Evolutionary conservation across 2,113 vertebrate genomes (phyloP), one percentile per base, ranked within the genome.

Genomic region (Mystacornis crossleyi): DNA sequence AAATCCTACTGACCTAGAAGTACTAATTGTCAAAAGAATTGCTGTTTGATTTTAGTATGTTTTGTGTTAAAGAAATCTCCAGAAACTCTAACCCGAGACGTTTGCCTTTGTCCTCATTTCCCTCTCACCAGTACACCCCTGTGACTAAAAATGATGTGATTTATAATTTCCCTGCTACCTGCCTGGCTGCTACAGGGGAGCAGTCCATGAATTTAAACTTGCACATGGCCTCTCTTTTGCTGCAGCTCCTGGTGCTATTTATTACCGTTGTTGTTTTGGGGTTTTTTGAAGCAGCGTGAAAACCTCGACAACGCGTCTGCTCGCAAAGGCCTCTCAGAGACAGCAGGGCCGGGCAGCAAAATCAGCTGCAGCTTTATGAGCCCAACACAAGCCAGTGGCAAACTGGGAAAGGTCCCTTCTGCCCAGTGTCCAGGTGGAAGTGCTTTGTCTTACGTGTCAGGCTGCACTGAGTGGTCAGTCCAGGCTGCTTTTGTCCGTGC

Each of bases 391-490:
- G 55, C 70, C 70, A 83, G 16, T n/a, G 47, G 51, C 64, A 77
- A 83, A 42, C 47, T 93, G 88, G 58, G 31, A 80, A 62, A 57
- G 9, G 26, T 66, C 36, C 53, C 34, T 93, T 66, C 53, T 88
- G 70, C 69, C 34, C 45, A 25, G 72, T 38, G 29, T 74, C 90
- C 58, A 67, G 69, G 61, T 95, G 94, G 93, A 96, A 96, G 57
- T 45, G 78, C 71, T 97, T 89, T 89, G 92, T 96, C 92, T 54
- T 14, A 12, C 1, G 14, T 91, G 78, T 72, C 90, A 90, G 91
- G 45, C 71, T 55, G 58, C 15, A 18, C 18, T 18, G 74, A 93
- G 64, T 45, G 72, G 65, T 53, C 73, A 65, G 60, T 48, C 80
- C 85, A 47, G 74, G 50, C 51, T 71, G 36, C 38, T 62, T 21